phyloP scores from a whole-genome alignment of 2,888 invertebrate species.

The Ecdyonurus torrentis region DNA sequence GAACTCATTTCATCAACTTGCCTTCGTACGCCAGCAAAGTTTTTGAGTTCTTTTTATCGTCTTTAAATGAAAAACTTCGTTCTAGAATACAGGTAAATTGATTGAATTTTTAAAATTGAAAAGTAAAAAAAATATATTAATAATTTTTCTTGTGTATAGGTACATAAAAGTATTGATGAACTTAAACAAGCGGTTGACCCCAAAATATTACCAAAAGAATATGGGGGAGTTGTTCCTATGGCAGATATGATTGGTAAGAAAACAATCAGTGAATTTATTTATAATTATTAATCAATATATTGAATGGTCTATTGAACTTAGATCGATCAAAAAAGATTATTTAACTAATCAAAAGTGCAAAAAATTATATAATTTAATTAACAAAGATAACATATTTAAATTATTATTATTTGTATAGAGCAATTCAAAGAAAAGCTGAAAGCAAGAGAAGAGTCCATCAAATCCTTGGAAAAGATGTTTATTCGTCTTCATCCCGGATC shows the following conservation, averaged over 20 bases:
- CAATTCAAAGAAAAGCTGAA: slow-evolving; percentile 22
- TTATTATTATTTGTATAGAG: slow-evolving; percentile 12
- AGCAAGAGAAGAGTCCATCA: slow-evolving; percentile 18
- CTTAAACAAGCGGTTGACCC: slow-evolving; percentile 51
- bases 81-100: slow-evolving; percentile 56
- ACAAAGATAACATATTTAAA: no score
- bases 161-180: slow-evolving; percentile 58
- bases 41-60: slow-evolving; percentile 63
- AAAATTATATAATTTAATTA: no score
- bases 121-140: slow-evolving; percentile 8
- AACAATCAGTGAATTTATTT: background rate
- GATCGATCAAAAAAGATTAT: background rate
- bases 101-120: background rate
- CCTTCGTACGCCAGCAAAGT: slow-evolving; percentile 64
- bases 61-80: slow-evolving; percentile 70
- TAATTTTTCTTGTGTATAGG: slow-evolving; percentile 29
- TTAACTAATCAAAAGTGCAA: no score
- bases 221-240: slow-evolving; percentile 68
- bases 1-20: slow-evolving; percentile 73
- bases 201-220: slow-evolving; percentile 68
- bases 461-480: slow-evolving; percentile 22
- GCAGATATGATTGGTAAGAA: slow-evolving; percentile 57
- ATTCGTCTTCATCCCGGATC: slow-evolving; percentile 13
- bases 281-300: background rate
- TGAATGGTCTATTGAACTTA: background rate